Conservation (phyloP, 1,140 invertebrate genomes). For the Spodoptera frugiperda region DNA sequence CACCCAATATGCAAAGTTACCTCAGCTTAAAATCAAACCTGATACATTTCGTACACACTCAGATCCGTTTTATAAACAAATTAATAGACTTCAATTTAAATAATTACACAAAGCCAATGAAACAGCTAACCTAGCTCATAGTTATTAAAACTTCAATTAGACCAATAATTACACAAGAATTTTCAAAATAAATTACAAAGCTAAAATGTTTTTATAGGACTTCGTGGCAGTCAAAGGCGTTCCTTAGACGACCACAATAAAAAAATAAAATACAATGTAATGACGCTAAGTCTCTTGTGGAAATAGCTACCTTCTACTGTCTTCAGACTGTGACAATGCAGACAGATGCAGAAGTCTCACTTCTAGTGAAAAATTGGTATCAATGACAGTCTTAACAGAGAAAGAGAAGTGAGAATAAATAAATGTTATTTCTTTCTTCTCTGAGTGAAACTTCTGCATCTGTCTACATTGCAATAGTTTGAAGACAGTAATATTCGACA, state of each 20-base stretch:
- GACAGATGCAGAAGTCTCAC: neutral
- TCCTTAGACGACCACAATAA: constrained; percentile 7
- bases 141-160: no score
- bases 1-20: no score
- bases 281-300: constrained; percentile 21
- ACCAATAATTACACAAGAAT: neutral
- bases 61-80: no score
- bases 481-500: constrained; percentile 32
- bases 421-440: no score
- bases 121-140: no score
- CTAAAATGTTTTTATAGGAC: neutral
- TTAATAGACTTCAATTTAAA: no score
- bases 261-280: constrained; percentile 25
- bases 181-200: neutral
- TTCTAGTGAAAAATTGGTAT: neutral
- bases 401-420: no score
- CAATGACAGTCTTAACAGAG: no score
- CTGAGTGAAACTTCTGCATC: neutral
- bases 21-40: no score
- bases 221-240: neutral
- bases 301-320: constrained; percentile 12
- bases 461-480: neutral
- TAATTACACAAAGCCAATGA: no score
- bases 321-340: neutral
- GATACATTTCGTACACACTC: no score